These are phyloP conservation scores for Bambusicola thoracicus DNA, from an alignment of 2,113 vertebrate genomes.

Conservation along the genomic window DNA sequence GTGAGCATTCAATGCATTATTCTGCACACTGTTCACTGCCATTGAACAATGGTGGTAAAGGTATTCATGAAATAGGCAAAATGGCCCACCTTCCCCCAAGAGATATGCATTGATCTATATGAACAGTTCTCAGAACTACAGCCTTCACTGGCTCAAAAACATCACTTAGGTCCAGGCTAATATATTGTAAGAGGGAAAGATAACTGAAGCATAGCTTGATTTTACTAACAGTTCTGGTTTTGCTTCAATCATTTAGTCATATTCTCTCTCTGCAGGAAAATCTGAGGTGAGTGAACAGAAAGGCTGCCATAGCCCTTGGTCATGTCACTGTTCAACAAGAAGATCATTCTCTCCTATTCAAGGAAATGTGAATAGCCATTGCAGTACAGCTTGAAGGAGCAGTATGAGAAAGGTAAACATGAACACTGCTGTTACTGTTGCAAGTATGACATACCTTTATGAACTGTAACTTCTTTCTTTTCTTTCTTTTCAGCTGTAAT, in stretches of 20 bases:
- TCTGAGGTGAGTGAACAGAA: not conserved
- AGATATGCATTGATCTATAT: not conserved
- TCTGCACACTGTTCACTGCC: not conserved
- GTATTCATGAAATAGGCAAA: not conserved
- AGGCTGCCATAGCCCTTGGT: not conserved
- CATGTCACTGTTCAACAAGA: not conserved
- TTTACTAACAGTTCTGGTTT: not conserved
- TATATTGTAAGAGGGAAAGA: not conserved
- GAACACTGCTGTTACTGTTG: not conserved
- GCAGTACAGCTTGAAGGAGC: not conserved
- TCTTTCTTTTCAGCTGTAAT: conserved; percentile 73
- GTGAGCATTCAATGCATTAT: not conserved
- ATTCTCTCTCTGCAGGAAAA: not conserved
- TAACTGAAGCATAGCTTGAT: not conserved
- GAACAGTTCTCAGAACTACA: not conserved
- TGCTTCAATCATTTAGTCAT: not conserved
- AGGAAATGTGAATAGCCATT: not conserved
- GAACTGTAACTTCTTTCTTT: conserved; percentile 74
- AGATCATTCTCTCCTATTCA: not conserved
- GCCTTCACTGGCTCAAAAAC: not conserved
- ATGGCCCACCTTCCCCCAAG: not conserved
- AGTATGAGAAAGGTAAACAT: not conserved
- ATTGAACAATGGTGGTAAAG: not conserved
- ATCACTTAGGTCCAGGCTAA: not conserved
- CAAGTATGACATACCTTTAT: conserved; percentile 81